phyloP scores from a whole-genome alignment of 23 tunicate species.

The Clavelina lepadiformis region DNA sequence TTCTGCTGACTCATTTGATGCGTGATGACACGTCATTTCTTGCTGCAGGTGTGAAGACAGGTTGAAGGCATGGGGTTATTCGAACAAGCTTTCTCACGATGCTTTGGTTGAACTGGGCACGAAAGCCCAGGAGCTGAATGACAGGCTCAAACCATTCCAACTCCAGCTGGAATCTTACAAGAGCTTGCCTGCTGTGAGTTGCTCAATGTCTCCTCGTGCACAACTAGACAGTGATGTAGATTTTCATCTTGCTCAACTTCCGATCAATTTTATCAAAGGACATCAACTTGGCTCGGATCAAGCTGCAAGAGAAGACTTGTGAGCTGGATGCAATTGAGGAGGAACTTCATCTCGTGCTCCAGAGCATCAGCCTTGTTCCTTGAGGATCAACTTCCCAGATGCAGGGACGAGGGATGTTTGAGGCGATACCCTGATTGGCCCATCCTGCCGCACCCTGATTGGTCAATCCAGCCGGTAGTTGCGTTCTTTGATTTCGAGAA shows the following conservation, averaged over 20 bases:
- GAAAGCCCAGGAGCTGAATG: slow-evolving; percentile 9
- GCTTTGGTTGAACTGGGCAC: slow-evolving; percentile 8
- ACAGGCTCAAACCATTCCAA: slow-evolving; percentile 1
- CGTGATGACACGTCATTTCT: not conserved
- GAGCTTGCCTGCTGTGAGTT: slow-evolving; percentile 20
- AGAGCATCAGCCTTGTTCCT: not conserved
- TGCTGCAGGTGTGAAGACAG: slow-evolving; percentile 14
- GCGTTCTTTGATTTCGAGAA: too few relatives aligned
- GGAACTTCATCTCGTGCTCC: slow-evolving; percentile 18
- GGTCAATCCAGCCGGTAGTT: too few relatives aligned
- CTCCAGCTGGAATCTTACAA: slow-evolving; percentile 21
- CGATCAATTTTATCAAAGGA: too few relatives aligned
- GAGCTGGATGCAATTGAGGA: slow-evolving; percentile 18
- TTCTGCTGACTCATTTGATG: not conserved
- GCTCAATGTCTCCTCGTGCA: too few relatives aligned
- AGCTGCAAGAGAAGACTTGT: slow-evolving; percentile 7
- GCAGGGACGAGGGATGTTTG: too few relatives aligned
- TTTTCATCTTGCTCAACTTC: too few relatives aligned
- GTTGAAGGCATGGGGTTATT: slow-evolving; percentile 1
- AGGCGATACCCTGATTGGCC: too few relatives aligned
- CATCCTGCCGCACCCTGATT: too few relatives aligned
- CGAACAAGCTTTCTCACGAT: slow-evolving; percentile 2
- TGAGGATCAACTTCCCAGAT: too few relatives aligned
- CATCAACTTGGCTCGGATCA: slow-evolving; percentile 10
- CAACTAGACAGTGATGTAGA: too few relatives aligned